A percentile compares a stretch with the other conserved stretches of the same genome.
These are phyloP conservation scores for Pachyramphus minor DNA, from an alignment of 2,113 vertebrate genomes.

Conservation along the genomic window DNA sequence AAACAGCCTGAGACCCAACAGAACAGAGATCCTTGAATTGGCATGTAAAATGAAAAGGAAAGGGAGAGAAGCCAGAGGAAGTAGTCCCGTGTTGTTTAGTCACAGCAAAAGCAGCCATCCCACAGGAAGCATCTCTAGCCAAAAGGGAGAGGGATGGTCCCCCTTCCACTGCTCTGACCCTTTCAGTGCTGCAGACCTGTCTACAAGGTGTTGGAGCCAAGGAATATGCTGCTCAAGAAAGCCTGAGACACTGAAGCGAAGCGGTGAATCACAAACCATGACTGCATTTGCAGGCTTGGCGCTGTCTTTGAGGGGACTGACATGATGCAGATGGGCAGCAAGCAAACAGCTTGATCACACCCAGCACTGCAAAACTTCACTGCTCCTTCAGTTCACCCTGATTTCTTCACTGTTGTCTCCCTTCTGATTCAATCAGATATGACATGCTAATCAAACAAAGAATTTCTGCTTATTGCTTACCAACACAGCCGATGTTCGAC, in stretches of 20 bases:
- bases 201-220: not conserved
- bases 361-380: not conserved
- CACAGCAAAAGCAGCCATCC: not conserved
- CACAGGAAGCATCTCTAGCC: conserved; percentile 28
- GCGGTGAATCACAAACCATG: not conserved
- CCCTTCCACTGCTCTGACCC: not conserved
- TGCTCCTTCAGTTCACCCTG: not conserved
- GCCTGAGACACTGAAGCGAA: not conserved
- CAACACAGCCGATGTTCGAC: not conserved
- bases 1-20: not conserved
- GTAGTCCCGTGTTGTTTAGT: not conserved
- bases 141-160: not conserved
- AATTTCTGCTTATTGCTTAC: not conserved
- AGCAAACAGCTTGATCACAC: not conserved
- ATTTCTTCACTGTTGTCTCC: not conserved
- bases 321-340: not conserved
- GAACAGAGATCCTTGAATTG: conserved; percentile 7
- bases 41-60: conserved; percentile 38
- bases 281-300: not conserved
- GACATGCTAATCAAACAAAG: not conserved
- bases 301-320: not conserved
- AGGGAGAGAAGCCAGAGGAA: conserved; percentile 32
- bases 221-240: not conserved
- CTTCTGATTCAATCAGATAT: not conserved
- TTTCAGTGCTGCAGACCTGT: not conserved